Percentiles rank a stretch among this genome's conserved stretches.
phyloP scores from a whole-genome alignment of 1,140 invertebrate genomes.

The Mercenaria mercenaria region DNA sequence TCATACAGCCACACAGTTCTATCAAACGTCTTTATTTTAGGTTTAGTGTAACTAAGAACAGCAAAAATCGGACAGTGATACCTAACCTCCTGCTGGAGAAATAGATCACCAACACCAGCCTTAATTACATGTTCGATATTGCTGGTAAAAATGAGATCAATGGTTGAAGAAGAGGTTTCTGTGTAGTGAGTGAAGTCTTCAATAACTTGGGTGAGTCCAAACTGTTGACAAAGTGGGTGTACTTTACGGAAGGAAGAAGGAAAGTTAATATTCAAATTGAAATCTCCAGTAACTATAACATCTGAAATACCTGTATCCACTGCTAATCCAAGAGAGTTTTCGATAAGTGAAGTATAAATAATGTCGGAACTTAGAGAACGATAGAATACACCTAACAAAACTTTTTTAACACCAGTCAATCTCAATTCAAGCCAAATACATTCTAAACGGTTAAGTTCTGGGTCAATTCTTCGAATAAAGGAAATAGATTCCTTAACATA shows the following conservation, averaged over 20 bases:
- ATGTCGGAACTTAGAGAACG: not conserved
- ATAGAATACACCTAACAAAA: not conserved
- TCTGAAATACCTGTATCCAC: not conserved
- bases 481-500: not conserved
- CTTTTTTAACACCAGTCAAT: not conserved
- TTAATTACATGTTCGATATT: not conserved
- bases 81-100: not conserved
- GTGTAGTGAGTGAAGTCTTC: not conserved
- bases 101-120: not conserved
- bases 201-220: not conserved
- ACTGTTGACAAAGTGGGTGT: not conserved
- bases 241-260: not conserved
- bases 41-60: not conserved
- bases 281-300: not conserved
- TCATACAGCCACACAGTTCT: not conserved
- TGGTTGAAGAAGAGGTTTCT: not conserved
- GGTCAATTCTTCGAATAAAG: not conserved
- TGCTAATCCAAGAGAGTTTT: not conserved
- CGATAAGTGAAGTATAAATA: not conserved
- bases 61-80: not conserved
- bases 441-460: not conserved
- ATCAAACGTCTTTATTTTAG: not conserved
- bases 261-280: not conserved
- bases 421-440: not conserved
- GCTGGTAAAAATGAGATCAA: not conserved